Base-by-base conservation (phyloP, 2,888 invertebrate genomes). In the Lasioglossum marginatum region DNA sequence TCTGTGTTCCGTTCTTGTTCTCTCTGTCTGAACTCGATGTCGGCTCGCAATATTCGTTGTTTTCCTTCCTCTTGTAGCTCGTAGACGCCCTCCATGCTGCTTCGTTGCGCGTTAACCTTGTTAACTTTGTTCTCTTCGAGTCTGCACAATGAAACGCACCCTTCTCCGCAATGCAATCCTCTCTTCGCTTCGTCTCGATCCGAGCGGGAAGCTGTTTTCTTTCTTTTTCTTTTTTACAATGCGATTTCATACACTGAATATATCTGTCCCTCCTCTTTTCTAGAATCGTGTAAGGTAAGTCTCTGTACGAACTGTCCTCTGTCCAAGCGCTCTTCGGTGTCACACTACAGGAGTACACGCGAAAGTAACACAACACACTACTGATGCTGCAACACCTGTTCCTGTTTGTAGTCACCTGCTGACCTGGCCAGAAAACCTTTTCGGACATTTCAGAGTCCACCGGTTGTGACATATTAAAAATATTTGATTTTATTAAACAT, bases 281-380 rank as follows among this genome's bases (percentile, higher is more conserved):
- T 19, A 34, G 48, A 75, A 45, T 27, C 23, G 2, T 57, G 4
- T 27, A 89, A 92, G 93, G 93, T 93, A 92, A 93, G 93, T 92
- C 74, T 77, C 82, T 87, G 87, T 92, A 92, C 92, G 92, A 91
- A 93, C 92, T 57, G 57, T 91, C 91, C 87, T 88, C 78, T 88
- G 79, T 90, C 79, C 87, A 82, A 82, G n/a, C 31, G 31, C 63
- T 81, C 72, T 66, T 87, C 52, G 27, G 57, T 73, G 82, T 87
- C 68, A 81, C 57, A 71, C 8, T 40, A 34, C 40, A 19, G 16
- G 16, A 27, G 52, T 12, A 40, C 12, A n/a, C 31, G 5, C 23
- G 31, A 73, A 3, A 76, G 31, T 34, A 34, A 76, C 45, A 6
- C 31, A 60, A 14, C 45, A n/a, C n/a, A 5, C 73, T 48, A 37